Evolutionary conservation across 2,888 invertebrate species (phyloP), one percentile per base, ranked within the genome.

Genomic region (Ectropis crepuscularia): DNA sequence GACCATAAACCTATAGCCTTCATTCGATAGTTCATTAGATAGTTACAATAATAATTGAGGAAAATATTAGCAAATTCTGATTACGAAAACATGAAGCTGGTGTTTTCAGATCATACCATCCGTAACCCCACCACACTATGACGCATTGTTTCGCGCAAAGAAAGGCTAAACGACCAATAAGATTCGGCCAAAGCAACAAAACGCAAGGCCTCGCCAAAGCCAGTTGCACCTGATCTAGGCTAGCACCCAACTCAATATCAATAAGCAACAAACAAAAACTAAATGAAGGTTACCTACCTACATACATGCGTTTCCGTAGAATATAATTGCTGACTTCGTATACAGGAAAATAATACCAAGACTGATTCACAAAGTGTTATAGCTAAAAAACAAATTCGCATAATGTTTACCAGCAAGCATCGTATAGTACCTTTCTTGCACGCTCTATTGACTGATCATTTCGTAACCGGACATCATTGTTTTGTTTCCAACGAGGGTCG

Each of bases 391-490:
- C 42, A 47, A 57, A 57, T 67, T 50, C 53, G 58, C 37, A 12
- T 54, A 57, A 61, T 51, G 28, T 54, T 65, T 48, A 51, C 47
- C 57, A 8, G 48, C 39, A 45, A 71, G 45, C 57, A 60, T 62
- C 68, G 51, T 55, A 47, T 63, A 67, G 60, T 67, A 71, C 76
- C 75, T 77, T 78, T 83, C 78, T 74, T 86, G 75, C 76, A 84
- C 83, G 89, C 82, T 88, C 83, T 78, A 90, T 87, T 82, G 82
- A 74, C 62, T 75, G 68, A 74, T 75, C 63, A 79, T 85, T 83
- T 85, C 82, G 82, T 83, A 88, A 88, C 80, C 84, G 83, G 81
- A 82, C 82, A 76, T 78, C 81, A 79, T 80, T 76, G 81, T 81
- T 84, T 81, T 77, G 76, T 82, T 85, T 84, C 79, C 78, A 74